Percentiles rank a stretch among this genome's conserved stretches.
These are phyloP conservation scores for Lepus oiostolus DNA, from an alignment of 2,797 vertebrate genomes.

Conservation along the genomic window DNA sequence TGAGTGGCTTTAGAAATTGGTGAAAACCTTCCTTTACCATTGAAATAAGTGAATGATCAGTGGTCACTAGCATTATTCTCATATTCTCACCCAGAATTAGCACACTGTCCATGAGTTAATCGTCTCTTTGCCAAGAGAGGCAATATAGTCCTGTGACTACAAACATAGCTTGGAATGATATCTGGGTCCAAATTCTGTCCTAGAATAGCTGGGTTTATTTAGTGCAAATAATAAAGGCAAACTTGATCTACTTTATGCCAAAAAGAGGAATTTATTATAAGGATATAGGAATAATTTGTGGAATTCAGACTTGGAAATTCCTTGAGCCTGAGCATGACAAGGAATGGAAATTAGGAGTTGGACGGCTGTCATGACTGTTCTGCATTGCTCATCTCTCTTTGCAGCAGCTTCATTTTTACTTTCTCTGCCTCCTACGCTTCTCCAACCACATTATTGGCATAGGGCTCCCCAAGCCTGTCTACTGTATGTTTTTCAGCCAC, in stretches of 20 bases:
- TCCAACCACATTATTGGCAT: not conserved
- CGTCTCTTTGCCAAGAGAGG: not conserved
- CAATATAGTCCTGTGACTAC: not conserved
- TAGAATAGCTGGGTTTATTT: not conserved
- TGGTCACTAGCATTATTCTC: not conserved
- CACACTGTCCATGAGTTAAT: not conserved
- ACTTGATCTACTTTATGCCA: not conserved
- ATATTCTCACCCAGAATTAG: constrained; percentile 46
- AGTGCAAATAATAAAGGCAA: constrained; percentile 24
- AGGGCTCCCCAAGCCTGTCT: not conserved
- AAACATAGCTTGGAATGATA: not conserved
- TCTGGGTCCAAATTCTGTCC: constrained; percentile 26
- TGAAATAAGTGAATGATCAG: constrained; percentile 21
- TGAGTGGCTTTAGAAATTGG: not conserved
- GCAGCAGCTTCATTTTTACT: not conserved
- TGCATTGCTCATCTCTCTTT: not conserved
- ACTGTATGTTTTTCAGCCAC: not conserved
- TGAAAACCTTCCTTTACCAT: constrained; percentile 21
- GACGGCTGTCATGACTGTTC: not conserved
- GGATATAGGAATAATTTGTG: not conserved
- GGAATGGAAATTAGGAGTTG: not conserved
- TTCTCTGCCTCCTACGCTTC: not conserved
- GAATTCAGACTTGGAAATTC: not conserved
- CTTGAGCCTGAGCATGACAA: not conserved
- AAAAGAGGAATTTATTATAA: not conserved